Evolutionary conservation across 2,888 invertebrate species (phyloP), one percentile per base, ranked within the genome.

Genomic region (Corythucha ciliata): DNA sequence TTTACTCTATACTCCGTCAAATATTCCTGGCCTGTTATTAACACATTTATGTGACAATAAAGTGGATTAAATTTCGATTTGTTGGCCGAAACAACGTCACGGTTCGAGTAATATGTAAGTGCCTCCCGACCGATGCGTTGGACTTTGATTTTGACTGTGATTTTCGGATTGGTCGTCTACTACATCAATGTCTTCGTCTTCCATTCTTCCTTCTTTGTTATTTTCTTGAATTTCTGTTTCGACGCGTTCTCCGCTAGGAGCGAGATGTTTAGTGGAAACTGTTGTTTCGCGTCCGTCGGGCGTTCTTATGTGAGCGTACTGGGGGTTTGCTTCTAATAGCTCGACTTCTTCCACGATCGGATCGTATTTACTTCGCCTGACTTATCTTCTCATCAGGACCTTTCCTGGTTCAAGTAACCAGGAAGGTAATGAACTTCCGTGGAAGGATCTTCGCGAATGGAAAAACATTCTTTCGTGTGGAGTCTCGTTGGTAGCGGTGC

Each of bases 391-490:
- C 14, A 49, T 16, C 5, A 49, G 29, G 1, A 49, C 42, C 18
- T 8, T 29, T 29, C 49, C 49, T 22, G 51, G 51, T 10, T 41
- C 18, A 6, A 45, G 26, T 5, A 51, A 32, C 51, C 44, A 51
- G 4, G 34, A 18, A 14, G 44, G 44, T 33, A 44, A 6, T 2
- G 44, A 20, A 14, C 10, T n/a, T 12, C 51, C 51, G 36, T 16
- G 33, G 10, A 4, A 14, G 3, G 51, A 34, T 33, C 29, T 44
- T 34, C 45, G 14, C 12, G 33, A 37, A 26, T 47, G 42, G 2
- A 12, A 33, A 40, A 53, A 58, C 49, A 57, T 53, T 29, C 52
- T 36, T 26, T 57, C 56, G 41, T 58, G 53, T 8, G 57, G 59
- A 1, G 57, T 57, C 7, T 7, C 6, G 37, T 58, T 59, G 12